phyloP scores from a whole-genome alignment of 2,888 invertebrate species.

The Oeneis ivallda region DNA sequence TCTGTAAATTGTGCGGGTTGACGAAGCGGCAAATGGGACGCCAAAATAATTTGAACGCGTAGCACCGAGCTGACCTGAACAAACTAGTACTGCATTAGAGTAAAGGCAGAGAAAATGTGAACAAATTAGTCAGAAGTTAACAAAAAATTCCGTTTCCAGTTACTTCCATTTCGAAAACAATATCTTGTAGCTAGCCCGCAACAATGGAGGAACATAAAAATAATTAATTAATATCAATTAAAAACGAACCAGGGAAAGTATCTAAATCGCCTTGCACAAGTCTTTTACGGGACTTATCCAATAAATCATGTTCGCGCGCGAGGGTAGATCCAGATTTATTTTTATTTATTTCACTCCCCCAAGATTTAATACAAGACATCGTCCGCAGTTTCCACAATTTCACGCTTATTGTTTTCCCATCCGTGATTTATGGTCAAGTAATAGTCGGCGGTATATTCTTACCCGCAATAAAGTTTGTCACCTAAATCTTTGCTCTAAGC shows the following conservation, averaged over 20 bases:
- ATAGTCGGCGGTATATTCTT: conserved; percentile 78
- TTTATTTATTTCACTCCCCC: conserved; percentile 81
- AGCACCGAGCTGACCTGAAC: not conserved
- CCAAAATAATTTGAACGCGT: no score
- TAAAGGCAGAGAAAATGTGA: no score
- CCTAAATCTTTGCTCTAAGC: conserved; percentile 80
- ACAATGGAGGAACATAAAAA: conserved; percentile 23
- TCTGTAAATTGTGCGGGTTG: no score
- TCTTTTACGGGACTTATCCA: conserved; percentile 47
- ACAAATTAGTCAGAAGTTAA: not conserved
- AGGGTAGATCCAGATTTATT: conserved; percentile 75
- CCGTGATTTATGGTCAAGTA: conserved; percentile 78
- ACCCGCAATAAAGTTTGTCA: conserved; percentile 79
- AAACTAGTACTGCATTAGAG: conserved; percentile 9
- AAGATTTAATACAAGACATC: conserved; percentile 79
- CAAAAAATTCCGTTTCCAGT: not conserved
- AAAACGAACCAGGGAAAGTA: conserved; percentile 41
- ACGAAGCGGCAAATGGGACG: no score
- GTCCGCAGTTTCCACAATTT: conserved; percentile 80
- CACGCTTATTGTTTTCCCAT: conserved; percentile 83
- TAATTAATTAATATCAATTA: conserved; percentile 61
- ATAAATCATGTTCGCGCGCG: conserved; percentile 76
- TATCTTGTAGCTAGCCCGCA: conserved; percentile 5
- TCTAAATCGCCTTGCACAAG: conserved; percentile 42
- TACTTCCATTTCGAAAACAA: conserved; percentile 1